Evolutionary conservation across 2,888 invertebrate genomes (phyloP).

Genomic region (Caenorhabditis sinica): DNA sequence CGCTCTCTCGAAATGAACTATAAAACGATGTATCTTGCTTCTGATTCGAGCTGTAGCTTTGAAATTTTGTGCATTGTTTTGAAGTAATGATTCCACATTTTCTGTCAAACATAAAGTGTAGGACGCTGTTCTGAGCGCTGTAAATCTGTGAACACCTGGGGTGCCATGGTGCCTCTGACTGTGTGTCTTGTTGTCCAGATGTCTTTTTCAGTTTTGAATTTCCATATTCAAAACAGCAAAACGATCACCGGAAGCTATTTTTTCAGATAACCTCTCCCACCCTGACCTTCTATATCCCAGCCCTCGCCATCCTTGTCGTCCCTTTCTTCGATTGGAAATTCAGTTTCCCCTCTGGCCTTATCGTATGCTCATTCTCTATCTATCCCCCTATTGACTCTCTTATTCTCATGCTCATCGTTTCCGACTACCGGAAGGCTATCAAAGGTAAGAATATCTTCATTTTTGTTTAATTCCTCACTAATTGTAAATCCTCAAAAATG

Average conservation of each 20-base stretch:
- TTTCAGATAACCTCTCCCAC: slow-evolving; percentile 50
- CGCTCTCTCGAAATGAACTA: too few species aligned
- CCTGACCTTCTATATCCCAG: slow-evolving; percentile 45
- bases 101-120: too few species aligned
- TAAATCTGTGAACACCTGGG: too few species aligned
- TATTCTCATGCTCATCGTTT: slow-evolving; percentile 41
- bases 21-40: not conserved
- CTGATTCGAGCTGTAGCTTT: not conserved
- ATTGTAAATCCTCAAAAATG: too few species aligned
- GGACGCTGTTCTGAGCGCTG: too few species aligned
- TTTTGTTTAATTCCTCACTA: not conserved
- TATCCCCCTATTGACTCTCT: slow-evolving; percentile 47
- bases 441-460: slow-evolving; percentile 10
- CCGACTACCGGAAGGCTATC: slow-evolving; percentile 38
- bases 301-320: slow-evolving; percentile 31
- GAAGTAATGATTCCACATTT: too few species aligned
- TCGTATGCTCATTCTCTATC: slow-evolving; percentile 48
- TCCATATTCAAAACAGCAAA: too few species aligned
- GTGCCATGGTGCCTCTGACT: too few species aligned
- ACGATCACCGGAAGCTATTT: too few species aligned
- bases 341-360: slow-evolving; percentile 37
- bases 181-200: too few species aligned
- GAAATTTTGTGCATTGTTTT: too few species aligned
- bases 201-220: too few species aligned
- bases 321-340: slow-evolving; percentile 36